Evolutionary conservation across 2,797 vertebrate genomes (phyloP).

Genomic region (Sebastes flavidus): DNA sequence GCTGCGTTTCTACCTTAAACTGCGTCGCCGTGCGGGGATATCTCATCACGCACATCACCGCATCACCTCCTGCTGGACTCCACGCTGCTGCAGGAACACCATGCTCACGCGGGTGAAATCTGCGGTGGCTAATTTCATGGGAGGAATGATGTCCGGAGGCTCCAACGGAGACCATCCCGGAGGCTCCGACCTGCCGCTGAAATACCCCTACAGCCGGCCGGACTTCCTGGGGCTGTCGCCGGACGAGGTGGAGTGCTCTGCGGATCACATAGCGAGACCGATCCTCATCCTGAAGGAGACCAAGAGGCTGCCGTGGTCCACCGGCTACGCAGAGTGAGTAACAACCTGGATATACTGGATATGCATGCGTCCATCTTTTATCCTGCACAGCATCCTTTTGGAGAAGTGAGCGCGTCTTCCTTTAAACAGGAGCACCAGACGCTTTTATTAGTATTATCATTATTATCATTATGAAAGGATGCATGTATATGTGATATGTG

Average conservation of each 20-base stretch:
- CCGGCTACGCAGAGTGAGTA: constrained; percentile 98
- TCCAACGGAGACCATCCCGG: constrained; percentile 83
- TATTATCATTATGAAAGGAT: background rate
- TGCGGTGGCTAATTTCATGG: constrained; percentile 94
- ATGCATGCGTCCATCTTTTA: constrained; percentile 55
- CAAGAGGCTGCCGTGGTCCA: constrained; percentile 90
- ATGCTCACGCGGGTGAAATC: constrained; percentile 96
- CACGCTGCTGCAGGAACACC: constrained; percentile 55
- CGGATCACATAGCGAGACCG: constrained; percentile 92
- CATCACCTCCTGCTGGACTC: constrained; percentile 13
- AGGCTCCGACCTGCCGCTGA: constrained; percentile 86
- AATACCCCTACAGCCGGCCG: constrained; percentile 91
- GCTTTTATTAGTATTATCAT: background rate
- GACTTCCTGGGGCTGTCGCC: constrained; percentile 92
- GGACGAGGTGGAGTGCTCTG: constrained; percentile 94
- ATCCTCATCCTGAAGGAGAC: constrained; percentile 94
- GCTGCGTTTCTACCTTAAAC: no score
- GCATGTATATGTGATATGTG: background rate
- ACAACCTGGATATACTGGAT: constrained; percentile 9
- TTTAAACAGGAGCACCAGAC: background rate
- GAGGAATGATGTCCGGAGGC: constrained; percentile 91
- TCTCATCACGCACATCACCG: constrained; percentile 15
- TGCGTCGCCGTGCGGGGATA: background rate
- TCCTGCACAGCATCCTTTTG: constrained; percentile 18
- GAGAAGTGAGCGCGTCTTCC: constrained; percentile 17